These are phyloP conservation scores for Poecilus cupreus DNA, from an alignment of 2,888 invertebrate species.

Conservation along the genomic window DNA sequence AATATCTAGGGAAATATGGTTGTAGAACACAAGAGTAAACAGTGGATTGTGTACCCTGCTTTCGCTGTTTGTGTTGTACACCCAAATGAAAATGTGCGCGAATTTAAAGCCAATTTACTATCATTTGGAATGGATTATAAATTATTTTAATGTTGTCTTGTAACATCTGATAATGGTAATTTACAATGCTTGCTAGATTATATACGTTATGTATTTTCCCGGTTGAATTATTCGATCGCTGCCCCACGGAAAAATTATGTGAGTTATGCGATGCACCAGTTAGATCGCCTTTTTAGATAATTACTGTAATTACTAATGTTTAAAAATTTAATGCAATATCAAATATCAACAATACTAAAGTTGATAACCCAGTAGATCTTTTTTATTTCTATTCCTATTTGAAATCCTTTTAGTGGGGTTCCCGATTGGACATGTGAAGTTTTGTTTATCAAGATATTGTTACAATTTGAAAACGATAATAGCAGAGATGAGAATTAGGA, in stretches of 20 bases:
- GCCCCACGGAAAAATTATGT: background rate
- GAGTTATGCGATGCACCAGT: background rate
- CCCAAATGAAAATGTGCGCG: background rate
- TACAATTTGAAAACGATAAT: too few relatives aligned
- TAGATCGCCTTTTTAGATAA: background rate
- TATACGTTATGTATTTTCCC: background rate
- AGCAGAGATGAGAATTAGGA: too few relatives aligned
- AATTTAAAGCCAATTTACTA: background rate
- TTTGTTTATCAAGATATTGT: too few relatives aligned
- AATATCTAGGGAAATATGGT: slow-evolving; percentile 58
- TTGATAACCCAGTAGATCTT: too few relatives aligned
- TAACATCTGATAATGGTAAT: background rate
- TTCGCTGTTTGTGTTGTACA: background rate
- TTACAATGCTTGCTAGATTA: background rate
- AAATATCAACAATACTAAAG: too few relatives aligned
- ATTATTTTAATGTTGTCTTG: background rate
- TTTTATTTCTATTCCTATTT: too few relatives aligned
- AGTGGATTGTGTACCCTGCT: slow-evolving; percentile 17
- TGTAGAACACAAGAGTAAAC: slow-evolving; percentile 39
- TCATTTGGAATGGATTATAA: background rate
- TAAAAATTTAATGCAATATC: too few relatives aligned
- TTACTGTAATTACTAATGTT: background rate
- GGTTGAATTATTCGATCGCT: background rate
- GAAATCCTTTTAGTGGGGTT: too few relatives aligned
- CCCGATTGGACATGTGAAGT: too few relatives aligned